Evolutionary conservation across 53 echinoderm and acorn worm species (phyloP), one percentile per base, ranked within the genome.

Genomic region (Echinarachnius parma): DNA sequence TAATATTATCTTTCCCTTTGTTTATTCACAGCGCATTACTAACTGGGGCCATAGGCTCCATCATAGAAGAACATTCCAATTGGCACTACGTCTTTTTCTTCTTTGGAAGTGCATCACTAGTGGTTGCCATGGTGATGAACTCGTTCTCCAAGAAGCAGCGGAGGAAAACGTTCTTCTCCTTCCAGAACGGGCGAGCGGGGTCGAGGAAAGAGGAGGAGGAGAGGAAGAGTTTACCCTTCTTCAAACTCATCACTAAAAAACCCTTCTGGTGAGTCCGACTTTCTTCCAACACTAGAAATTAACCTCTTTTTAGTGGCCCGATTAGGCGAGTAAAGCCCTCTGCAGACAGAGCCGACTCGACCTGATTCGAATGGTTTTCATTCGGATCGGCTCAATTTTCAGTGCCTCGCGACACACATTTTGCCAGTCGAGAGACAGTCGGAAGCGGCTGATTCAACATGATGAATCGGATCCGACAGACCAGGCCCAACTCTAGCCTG

Each of bases 21-120:
- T n/a, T n/a, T n/a, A n/a, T n/a, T n/a, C n/a, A n/a, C 79, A 89
- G 89, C 3, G 72, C 84, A 24, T 74, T 89, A 2, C 80, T 89
- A 14, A 85, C 85, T 19, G 89, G 89, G 48, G 85, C 76, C 10
- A 48, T 89, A 15, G 89, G 89, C 31, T 89, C 89, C n/a, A 46
- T 89, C 2, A 61, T 89, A 50, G 59, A 85, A 2, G 64, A 67
- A 5, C 53, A 66, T 34, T 85, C 66, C 32, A 77, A 81, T 48
- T 89, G 89, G 89, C 85, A 77, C 3, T 55, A 62, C 21, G 64
- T 89, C 19, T 89, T 89, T 50, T 82, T 85, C 52, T 78, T 85
- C 65, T 86, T 90, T 34, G 90, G 90, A 3, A 16, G 35, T 13
- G 45, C 82, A 31, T 55, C 67, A 2, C 46, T 90, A 46, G 47